phyloP scores from a whole-genome alignment of 1,140 invertebrate species.

The Drosophila sucinea region DNA sequence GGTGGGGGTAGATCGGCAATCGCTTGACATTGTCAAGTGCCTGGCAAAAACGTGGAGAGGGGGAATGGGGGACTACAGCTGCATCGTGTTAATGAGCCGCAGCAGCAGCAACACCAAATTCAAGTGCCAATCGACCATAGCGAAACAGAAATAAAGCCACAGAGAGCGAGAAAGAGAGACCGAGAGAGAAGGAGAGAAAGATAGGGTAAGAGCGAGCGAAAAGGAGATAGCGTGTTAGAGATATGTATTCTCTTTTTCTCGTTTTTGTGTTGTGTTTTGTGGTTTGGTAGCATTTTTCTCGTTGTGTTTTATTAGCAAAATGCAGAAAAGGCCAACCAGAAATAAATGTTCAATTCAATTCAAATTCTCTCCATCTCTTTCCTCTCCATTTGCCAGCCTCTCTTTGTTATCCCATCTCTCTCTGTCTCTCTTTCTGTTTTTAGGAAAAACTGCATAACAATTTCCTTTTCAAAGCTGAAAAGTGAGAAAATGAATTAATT shows the following conservation, averaged over 20 bases:
- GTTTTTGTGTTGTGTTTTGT: constrained; percentile 8
- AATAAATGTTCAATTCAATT: constrained; percentile 8
- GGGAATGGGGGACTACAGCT: neutral
- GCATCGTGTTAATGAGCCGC: constrained; percentile 46
- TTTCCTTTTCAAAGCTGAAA: too few relatives aligned
- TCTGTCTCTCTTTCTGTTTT: too few relatives aligned
- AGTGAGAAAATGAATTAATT: too few relatives aligned
- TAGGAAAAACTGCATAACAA: too few relatives aligned
- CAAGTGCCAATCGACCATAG: constrained; percentile 39
- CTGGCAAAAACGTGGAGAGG: constrained; percentile 21
- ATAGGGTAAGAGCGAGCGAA: constrained; percentile 24
- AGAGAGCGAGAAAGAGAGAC: neutral
- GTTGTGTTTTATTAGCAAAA: constrained; percentile 3
- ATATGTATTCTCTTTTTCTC: constrained; percentile 2
- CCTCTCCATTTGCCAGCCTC: neutral
- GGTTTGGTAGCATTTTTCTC: constrained; percentile 9
- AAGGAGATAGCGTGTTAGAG: neutral
- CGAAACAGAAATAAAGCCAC: too few relatives aligned
- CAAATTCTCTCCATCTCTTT: neutral
- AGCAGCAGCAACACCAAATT: constrained; percentile 29
- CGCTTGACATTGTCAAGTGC: constrained; percentile 67
- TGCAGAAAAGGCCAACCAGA: constrained; percentile 4
- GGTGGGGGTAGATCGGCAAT: constrained; percentile 13
- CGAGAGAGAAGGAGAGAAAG: constrained; percentile 20
- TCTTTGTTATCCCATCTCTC: too few relatives aligned